Percentiles rank a stretch among this genome's conserved stretches.
These are phyloP conservation scores for Babyrousa celebensis DNA, from an alignment of 2,797 vertebrate genomes.

Conservation along the genomic window DNA sequence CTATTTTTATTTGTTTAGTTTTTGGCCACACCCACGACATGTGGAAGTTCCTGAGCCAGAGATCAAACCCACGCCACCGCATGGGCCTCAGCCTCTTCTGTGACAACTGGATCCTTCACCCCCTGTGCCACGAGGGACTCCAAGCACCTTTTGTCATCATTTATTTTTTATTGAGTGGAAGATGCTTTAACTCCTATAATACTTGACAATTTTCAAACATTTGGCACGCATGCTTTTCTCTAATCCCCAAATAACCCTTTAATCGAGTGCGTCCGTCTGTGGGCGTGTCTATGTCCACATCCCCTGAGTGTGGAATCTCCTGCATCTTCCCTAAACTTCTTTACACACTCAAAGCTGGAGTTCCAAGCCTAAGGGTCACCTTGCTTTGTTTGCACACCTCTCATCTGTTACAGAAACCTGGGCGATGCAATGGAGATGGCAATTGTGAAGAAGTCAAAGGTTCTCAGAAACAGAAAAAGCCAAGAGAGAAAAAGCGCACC, in stretches of 20 bases:
- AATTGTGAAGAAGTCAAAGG: neutral
- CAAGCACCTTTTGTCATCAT: neutral
- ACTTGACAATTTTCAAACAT: neutral
- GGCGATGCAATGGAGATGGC: no score
- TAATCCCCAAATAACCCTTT: neutral
- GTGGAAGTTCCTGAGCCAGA: no score
- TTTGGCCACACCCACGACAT: no score
- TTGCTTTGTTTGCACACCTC: neutral
- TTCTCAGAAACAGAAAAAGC: conserved; percentile 21
- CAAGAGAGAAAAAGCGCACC: neutral
- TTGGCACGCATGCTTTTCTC: neutral
- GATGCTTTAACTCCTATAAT: neutral
- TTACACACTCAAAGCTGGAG: neutral
- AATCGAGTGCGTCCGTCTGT: neutral
- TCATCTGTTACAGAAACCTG: neutral
- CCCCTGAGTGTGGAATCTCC: neutral
- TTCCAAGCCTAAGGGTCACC: neutral
- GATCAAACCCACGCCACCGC: no score
- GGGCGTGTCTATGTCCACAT: neutral
- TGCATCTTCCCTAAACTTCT: neutral
- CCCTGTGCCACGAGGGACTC: no score
- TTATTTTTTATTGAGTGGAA: neutral
- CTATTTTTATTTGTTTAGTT: no score
- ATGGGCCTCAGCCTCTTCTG: no score
- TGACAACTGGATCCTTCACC: no score